Conservation (phyloP, 2,113 vertebrate genomes). For the Tylochromis polylepis region DNA sequence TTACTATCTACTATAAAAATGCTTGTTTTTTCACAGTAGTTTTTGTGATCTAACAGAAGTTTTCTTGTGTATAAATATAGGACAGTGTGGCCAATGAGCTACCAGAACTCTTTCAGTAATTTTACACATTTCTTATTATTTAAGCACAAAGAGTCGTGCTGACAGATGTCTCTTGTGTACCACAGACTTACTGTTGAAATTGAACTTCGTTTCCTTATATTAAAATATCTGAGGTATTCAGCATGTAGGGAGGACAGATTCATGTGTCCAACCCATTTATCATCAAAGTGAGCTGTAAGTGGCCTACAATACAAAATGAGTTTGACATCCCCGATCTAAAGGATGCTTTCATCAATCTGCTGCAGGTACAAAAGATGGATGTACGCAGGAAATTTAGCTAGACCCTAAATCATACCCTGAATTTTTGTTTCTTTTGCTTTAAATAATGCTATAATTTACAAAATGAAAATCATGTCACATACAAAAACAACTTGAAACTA, state of each 20-base stretch:
- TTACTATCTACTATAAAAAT: not conserved
- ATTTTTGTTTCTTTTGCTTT: not conserved
- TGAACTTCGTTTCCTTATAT: not conserved
- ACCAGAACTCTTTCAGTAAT: not conserved
- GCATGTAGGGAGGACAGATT: not conserved
- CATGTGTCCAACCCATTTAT: not conserved
- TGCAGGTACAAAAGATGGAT: not conserved
- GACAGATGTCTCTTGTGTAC: not conserved
- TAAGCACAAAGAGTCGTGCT: not conserved
- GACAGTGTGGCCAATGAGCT: not conserved
- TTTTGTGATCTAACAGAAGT: not conserved
- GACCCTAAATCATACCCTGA: not conserved
- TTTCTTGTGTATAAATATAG: not conserved
- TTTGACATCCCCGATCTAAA: not conserved
- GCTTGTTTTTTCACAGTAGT: not conserved
- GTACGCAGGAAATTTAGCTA: not conserved
- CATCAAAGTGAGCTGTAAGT: not conserved
- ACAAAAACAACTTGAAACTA: too few relatives aligned
- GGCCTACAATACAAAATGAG: not conserved
- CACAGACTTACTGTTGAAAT: not conserved
- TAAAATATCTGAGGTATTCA: not conserved
- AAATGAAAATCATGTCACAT: too few relatives aligned
- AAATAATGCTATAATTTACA: too few relatives aligned
- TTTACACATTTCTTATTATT: not conserved
- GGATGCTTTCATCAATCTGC: not conserved